A percentile compares a stretch with the other conserved stretches of the same genome.
Conservation (phyloP, 2,113 vertebrate species). For the Calyptomena viridis region DNA sequence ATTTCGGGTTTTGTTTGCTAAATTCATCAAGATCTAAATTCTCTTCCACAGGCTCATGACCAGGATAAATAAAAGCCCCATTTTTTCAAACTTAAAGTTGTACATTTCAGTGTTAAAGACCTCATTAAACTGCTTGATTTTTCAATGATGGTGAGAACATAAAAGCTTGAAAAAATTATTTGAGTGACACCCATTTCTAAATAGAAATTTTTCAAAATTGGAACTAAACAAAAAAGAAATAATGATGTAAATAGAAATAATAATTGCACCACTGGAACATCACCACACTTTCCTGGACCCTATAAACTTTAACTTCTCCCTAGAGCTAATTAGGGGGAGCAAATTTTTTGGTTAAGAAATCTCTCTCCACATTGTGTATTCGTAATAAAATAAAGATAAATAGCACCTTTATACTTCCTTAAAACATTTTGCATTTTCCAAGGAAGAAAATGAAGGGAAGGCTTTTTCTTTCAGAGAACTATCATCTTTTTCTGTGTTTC, state of each 20-base stretch:
- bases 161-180: not conserved
- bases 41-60: not conserved
- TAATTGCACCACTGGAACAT: not conserved
- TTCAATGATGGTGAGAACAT: not conserved
- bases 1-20: not conserved
- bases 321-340: not conserved
- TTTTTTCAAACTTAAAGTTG: not conserved
- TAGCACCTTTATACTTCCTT: not conserved
- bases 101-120: not conserved
- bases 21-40: not conserved
- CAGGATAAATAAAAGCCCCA: not conserved
- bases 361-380: not conserved
- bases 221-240: not conserved
- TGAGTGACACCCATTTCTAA: not conserved
- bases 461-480: not conserved
- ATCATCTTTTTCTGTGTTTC: not conserved
- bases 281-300: not conserved
- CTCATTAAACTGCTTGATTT: not conserved
- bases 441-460: not conserved
- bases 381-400: not conserved
- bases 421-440: not conserved
- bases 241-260: not conserved
- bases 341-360: not conserved
- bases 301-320: not conserved
- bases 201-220: not conserved